These are phyloP conservation scores for Drosophila neoperkinsi DNA, from an alignment of 2,888 invertebrate species.

Conservation along the genomic window DNA sequence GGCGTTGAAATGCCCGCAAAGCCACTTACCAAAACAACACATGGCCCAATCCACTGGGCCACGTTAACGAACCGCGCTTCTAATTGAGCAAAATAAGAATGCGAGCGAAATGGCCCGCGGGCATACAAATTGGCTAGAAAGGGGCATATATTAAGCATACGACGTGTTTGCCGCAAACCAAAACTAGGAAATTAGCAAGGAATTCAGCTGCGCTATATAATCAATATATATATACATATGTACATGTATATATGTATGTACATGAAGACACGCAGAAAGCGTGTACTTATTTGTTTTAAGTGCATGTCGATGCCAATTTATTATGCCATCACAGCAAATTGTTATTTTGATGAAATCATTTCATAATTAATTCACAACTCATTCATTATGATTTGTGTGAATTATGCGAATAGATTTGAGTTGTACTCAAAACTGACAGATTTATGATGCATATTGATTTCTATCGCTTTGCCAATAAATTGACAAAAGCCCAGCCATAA, in stretches of 20 bases:
- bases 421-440: not conserved
- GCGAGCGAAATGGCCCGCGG: conserved; percentile 18
- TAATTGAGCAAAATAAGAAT: conserved; percentile 57
- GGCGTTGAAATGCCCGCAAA: conserved; percentile 34
- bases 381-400: conserved; percentile 31
- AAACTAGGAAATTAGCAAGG: conserved; percentile 13
- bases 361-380: conserved; percentile 12
- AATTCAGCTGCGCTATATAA: not conserved
- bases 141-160: conserved; percentile 31
- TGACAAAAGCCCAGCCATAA: conserved; percentile 3
- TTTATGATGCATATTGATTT: conserved; percentile 13
- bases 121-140: conserved; percentile 34
- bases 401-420: conserved; percentile 12
- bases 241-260: too few relatives aligned
- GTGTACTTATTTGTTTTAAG: not conserved
- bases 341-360: not conserved
- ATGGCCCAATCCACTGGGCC: conserved; percentile 33
- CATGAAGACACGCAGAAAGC: not conserved
- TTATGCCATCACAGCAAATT: not conserved
- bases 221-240: not conserved
- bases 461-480: conserved; percentile 10
- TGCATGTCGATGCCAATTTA: not conserved
- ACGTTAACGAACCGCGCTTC: conserved; percentile 30
- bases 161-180: conserved; percentile 18
- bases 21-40: conserved; percentile 31